Percentiles rank a stretch among this genome's conserved stretches.
Evolutionary conservation across 2,113 vertebrate genomes (phyloP).

Genomic region (Corythornis vintsioides): DNA sequence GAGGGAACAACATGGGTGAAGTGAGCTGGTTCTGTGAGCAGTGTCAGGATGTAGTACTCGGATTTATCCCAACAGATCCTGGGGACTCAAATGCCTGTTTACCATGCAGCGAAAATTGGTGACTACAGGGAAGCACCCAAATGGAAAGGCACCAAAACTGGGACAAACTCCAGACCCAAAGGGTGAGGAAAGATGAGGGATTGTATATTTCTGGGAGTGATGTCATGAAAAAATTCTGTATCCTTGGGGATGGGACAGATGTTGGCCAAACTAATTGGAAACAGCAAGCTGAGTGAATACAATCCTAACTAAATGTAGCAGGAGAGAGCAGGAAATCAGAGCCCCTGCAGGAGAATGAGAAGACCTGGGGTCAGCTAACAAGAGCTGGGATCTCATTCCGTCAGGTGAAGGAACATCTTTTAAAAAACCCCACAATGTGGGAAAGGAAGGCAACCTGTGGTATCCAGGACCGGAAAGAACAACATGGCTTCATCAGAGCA

Average conservation of each 20-base stretch:
- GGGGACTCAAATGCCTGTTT: not conserved
- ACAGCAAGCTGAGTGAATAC: not conserved
- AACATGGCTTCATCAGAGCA: not conserved
- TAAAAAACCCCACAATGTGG: not conserved
- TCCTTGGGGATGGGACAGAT: not conserved
- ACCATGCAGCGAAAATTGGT: not conserved
- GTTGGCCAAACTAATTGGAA: constrained; percentile 10
- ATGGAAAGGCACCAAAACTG: not conserved
- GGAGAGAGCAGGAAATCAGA: not conserved
- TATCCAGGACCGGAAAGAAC: not conserved
- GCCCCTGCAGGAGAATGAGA: not conserved
- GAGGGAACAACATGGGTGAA: not conserved
- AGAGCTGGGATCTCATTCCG: not conserved
- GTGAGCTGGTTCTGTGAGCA: not conserved
- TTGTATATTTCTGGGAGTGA: constrained; percentile 12
- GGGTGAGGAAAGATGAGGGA: not conserved
- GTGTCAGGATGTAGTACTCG: not conserved
- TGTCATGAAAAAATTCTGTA: constrained; percentile 3
- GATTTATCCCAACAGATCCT: not conserved
- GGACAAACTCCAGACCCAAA: not conserved
- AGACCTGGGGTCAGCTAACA: not conserved
- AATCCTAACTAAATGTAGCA: not conserved
- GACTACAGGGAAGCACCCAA: not conserved
- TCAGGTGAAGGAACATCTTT: not conserved
- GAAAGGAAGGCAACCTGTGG: not conserved